These are phyloP conservation scores for Smittia sp. DNA, from an alignment of 2,888 invertebrate genomes.

Conservation along the genomic window DNA sequence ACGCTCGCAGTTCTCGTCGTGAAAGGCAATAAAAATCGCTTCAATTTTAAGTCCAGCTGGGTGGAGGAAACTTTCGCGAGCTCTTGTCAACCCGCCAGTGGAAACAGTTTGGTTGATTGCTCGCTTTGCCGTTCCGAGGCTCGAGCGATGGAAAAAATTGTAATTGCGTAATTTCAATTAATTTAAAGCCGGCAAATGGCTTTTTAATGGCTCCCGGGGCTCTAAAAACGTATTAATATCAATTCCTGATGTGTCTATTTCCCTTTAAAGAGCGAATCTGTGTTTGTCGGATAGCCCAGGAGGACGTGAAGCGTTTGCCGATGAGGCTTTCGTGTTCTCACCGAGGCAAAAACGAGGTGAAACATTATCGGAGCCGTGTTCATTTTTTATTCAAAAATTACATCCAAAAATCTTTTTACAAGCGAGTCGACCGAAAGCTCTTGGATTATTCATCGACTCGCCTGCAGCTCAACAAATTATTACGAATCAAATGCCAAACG, in stretches of 20 bases:
- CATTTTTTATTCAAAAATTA: background rate
- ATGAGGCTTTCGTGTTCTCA: too few species aligned
- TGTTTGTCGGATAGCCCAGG: background rate
- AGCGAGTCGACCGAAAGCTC: background rate
- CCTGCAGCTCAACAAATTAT: background rate
- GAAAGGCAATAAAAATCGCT: background rate
- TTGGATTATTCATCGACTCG: background rate
- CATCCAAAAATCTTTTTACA: background rate
- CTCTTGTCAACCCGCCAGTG: background rate
- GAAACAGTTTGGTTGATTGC: background rate
- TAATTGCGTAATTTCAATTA: background rate
- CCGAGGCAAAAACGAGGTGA: too few species aligned
- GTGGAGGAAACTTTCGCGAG: background rate
- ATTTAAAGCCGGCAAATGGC: background rate
- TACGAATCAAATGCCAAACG: constrained; percentile 3
- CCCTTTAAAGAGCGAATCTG: background rate
- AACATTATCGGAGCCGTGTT: background rate
- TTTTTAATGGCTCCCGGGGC: background rate
- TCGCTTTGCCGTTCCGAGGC: background rate
- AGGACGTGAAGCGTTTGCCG: background rate
- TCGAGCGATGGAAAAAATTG: background rate
- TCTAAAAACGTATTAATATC: background rate
- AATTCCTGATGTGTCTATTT: background rate
- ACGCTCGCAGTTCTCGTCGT: background rate
- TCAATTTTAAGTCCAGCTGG: background rate